Conservation (phyloP, 2,113 vertebrate genomes). For the Tauraco erythrolophus region DNA sequence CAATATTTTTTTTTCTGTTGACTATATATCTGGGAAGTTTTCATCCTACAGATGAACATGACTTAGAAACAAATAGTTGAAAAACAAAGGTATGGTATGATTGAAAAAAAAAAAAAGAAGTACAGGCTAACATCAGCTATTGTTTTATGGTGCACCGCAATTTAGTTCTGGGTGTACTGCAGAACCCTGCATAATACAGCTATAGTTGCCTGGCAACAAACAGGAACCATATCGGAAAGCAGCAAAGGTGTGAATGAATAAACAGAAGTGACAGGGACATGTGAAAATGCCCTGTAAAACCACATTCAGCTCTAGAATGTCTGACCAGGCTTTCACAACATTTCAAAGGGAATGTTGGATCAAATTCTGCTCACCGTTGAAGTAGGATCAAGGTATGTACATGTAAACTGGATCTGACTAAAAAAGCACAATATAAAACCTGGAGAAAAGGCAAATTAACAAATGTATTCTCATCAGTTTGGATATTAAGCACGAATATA, state of each 20-base stretch:
- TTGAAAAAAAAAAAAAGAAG: not conserved
- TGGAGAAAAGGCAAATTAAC: not conserved
- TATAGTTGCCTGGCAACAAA: conserved; percentile 79
- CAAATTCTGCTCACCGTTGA: not conserved
- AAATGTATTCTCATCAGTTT: not conserved
- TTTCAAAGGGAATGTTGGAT: not conserved
- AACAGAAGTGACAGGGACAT: conserved; percentile 33
- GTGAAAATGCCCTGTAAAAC: conserved; percentile 36
- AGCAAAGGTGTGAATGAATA: conserved; percentile 64
- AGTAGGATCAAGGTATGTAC: not conserved
- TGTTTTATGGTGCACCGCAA: not conserved
- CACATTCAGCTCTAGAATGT: not conserved
- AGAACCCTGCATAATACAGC: conserved; percentile 47
- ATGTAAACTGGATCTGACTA: not conserved
- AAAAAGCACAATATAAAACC: not conserved
- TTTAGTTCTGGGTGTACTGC: conserved; percentile 33
- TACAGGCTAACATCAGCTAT: not conserved
- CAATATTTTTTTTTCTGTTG: not conserved
- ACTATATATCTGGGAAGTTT: not conserved
- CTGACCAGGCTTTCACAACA: not conserved
- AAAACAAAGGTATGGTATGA: not conserved
- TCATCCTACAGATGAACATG: not conserved
- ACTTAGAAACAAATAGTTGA: not conserved
- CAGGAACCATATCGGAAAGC: conserved; percentile 54
- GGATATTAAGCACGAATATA: not conserved